Conservation (phyloP, 2,888 invertebrate genomes). For the Hyalella azteca region DNA sequence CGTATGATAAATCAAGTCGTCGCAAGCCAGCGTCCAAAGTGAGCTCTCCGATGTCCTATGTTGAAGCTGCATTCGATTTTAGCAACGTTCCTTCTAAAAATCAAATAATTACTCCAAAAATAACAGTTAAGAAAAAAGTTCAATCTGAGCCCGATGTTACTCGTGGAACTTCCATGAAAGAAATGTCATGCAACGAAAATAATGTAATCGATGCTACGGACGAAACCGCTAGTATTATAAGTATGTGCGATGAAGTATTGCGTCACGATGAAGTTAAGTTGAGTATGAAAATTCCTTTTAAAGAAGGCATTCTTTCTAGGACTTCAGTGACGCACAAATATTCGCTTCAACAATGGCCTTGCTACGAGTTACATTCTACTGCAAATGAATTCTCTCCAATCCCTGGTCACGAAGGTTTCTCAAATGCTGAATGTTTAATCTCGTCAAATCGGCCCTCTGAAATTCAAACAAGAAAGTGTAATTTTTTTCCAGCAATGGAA, state of each 20-base stretch:
- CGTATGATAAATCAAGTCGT: neutral
- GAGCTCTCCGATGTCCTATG: conserved; percentile 8
- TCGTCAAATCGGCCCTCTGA: no score
- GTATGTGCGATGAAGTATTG: no score
- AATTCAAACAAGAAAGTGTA: no score
- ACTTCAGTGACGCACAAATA: neutral
- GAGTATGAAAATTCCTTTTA: no score
- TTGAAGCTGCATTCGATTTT: conserved; percentile 37
- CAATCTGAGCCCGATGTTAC: neutral
- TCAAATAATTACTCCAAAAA: neutral
- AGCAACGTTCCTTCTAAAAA: neutral
- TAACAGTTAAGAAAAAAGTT: conserved; percentile 22
- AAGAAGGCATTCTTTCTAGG: conserved; percentile 1
- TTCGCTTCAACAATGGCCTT: neutral
- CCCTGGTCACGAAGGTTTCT: no score
- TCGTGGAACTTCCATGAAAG: neutral
- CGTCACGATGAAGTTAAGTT: no score
- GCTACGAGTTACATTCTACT: neutral
- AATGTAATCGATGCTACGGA: no score
- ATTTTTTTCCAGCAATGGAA: no score
- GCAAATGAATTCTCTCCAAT: no score
- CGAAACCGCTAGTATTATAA: no score
- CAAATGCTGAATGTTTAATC: no score
- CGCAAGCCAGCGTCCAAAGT: neutral
- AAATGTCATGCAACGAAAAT: neutral